Percentiles rank a stretch among this genome's conserved stretches.
Conservation (phyloP, 53 echinoderm and acorn worm species). For the Paracentrotus lividus region DNA sequence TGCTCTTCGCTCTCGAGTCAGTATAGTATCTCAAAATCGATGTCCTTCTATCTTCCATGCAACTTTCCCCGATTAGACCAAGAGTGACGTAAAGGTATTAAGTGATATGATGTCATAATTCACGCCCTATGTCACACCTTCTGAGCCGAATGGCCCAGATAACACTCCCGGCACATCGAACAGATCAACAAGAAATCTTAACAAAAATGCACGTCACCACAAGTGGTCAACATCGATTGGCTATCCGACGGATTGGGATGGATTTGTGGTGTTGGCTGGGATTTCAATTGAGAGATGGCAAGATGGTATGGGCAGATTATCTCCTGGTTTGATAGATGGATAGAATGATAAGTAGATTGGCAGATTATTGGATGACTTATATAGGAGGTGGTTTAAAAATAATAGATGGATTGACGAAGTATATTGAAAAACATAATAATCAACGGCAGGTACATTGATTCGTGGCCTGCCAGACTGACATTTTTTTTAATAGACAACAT, state of each 20-base stretch:
- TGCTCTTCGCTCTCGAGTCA: neutral
- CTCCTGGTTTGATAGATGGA: neutral
- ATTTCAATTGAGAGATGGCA: slow-evolving; percentile 14
- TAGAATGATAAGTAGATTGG: neutral
- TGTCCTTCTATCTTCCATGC: neutral
- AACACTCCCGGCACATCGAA: too few relatives aligned
- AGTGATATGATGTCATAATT: slow-evolving; percentile 52
- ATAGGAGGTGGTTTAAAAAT: neutral
- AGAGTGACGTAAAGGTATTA: slow-evolving; percentile 10
- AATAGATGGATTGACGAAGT: too few relatives aligned
- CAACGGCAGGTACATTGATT: neutral
- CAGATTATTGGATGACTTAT: neutral
- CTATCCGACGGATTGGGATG: too few relatives aligned
- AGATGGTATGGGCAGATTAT: slow-evolving; percentile 9
- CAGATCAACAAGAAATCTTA: too few relatives aligned
- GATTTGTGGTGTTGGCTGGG: too few relatives aligned
- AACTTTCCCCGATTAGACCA: neutral
- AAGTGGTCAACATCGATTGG: too few relatives aligned
- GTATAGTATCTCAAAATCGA: slow-evolving; percentile 21
- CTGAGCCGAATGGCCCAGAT: slow-evolving; percentile 1
- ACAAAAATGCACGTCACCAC: too few relatives aligned
- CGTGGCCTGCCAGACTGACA: neutral
- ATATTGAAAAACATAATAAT: too few relatives aligned
- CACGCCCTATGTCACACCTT: neutral
- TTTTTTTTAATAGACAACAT: too few relatives aligned